phyloP scores from a whole-genome alignment of 2,888 invertebrate genomes.

The Amphimallon solstitiale region DNA sequence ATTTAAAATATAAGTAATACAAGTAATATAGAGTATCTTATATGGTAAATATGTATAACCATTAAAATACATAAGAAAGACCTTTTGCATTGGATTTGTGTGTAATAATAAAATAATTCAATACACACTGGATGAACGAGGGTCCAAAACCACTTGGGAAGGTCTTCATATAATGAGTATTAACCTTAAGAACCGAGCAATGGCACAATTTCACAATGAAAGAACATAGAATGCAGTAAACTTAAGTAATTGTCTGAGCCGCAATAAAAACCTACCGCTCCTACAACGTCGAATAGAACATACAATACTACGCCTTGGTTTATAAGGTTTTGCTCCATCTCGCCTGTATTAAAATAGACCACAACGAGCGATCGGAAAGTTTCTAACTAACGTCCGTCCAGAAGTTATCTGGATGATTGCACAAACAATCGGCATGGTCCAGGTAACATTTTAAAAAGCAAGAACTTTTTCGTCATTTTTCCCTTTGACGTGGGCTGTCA shows the following conservation, averaged over 20 bases:
- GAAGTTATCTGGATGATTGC: constrained; percentile 46
- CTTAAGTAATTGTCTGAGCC: constrained; percentile 45
- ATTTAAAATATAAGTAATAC: too few relatives aligned
- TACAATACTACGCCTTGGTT: constrained; percentile 52
- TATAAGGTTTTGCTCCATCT: constrained; percentile 54
- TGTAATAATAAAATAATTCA: constrained; percentile 53
- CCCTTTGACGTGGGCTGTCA: constrained; percentile 48
- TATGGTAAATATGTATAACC: too few relatives aligned
- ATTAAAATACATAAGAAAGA: neutral
- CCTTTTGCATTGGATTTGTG: constrained; percentile 40
- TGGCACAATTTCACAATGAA: constrained; percentile 42
- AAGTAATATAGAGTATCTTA: too few relatives aligned
- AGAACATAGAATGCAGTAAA: constrained; percentile 36
- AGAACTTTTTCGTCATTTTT: constrained; percentile 51
- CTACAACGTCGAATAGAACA: constrained; percentile 57
- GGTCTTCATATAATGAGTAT: constrained; percentile 61
- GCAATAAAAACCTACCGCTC: constrained; percentile 52
- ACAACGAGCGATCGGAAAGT: constrained; percentile 28
- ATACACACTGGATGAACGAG: constrained; percentile 54
- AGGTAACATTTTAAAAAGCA: constrained; percentile 58
- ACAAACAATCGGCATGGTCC: constrained; percentile 55
- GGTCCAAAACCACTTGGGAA: constrained; percentile 54
- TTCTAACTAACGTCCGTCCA: constrained; percentile 28
- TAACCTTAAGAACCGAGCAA: constrained; percentile 58
- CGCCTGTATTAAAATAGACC: constrained; percentile 53